Evolutionary conservation across 2,113 vertebrate species (phyloP).

Genomic region (Chamaea fasciata): DNA sequence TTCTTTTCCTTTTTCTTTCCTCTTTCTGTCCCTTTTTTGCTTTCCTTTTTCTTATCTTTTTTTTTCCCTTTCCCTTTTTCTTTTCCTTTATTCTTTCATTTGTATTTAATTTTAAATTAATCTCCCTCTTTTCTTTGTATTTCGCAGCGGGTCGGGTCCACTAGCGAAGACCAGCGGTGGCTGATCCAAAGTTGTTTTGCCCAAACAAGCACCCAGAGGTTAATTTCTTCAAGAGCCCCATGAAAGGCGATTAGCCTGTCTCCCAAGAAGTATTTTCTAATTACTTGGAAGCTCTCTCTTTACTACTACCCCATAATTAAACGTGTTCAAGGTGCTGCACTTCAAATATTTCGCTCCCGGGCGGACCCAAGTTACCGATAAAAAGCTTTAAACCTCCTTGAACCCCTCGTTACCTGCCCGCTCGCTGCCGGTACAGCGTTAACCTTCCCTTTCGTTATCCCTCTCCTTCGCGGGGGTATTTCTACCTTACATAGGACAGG

Average conservation of each 20-base stretch:
- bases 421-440: neutral
- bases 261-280: slow-evolving; percentile 65
- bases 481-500: neutral
- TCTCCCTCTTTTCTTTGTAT: neutral
- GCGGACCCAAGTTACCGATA: neutral
- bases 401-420: neutral
- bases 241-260: slow-evolving; percentile 61
- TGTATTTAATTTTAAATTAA: neutral
- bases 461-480: neutral
- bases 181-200: slow-evolving; percentile 36
- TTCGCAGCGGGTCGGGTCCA: neutral
- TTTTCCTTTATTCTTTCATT: neutral
- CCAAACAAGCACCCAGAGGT: slow-evolving; percentile 36
- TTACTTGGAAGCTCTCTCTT: slow-evolving; percentile 53
- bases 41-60: neutral
- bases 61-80: neutral
- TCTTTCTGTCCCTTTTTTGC: neutral
- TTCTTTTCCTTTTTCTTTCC: neutral
- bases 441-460: slow-evolving; percentile 16
- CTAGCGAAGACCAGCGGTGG: neutral
- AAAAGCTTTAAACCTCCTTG: neutral
- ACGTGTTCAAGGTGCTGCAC: slow-evolving; percentile 32
- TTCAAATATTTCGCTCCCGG: slow-evolving; percentile 46
- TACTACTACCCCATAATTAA: slow-evolving; percentile 53
- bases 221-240: slow-evolving; percentile 46